Base-by-base conservation (phyloP, 2,797 vertebrate genomes). In the Takifugu rubripes region DNA sequence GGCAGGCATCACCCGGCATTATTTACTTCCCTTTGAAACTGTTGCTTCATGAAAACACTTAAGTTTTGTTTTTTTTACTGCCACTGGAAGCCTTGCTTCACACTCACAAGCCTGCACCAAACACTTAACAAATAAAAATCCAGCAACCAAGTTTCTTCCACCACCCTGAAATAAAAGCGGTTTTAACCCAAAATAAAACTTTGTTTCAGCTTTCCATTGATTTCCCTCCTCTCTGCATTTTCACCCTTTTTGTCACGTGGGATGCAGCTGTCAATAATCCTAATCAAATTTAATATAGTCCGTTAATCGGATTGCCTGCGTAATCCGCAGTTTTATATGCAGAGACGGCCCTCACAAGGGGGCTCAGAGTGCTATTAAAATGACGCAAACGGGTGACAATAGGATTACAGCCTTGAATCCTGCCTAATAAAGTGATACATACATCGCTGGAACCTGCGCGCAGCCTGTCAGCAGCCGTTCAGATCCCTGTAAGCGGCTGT, bases 351-450 rank as follows among this genome's bases (percentile, higher is more conserved):
- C 89, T 83, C 88, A 87, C 81, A 84, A 85, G 55, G 52, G 52
- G 72, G 90, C 89, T 93, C 90, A 89, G 89, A 83, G 87, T 85
- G 88, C 91, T 91, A 92, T 93, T 93, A 91, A 92, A 92, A 93
- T 92, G 89, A 93, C 89, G 91, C 91, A 87, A 85, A 85, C 88
- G 91, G 59, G 45, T 90, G 83, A 92, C 90, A 92, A 92, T 92
- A 80, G 92, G 92, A 93, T 94, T 93, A 95, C 92, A 92, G 46
- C 88, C 89, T 88, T 27, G 91, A 88, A 91, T 92, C 89, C 92
- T 89, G 84, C 71, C 90, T 94, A 93, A 94, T 94, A 92, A 92
- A 93, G 91, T 90, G 88, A 85, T 88, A 70, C 49, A 89, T 82
- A 80, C 85, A 81, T 87, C 77, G 91, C 83, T 84, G 36, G 74